Evolutionary conservation across 2,113 vertebrate species (phyloP).

Genomic region (Edolisoma coerulescens): DNA sequence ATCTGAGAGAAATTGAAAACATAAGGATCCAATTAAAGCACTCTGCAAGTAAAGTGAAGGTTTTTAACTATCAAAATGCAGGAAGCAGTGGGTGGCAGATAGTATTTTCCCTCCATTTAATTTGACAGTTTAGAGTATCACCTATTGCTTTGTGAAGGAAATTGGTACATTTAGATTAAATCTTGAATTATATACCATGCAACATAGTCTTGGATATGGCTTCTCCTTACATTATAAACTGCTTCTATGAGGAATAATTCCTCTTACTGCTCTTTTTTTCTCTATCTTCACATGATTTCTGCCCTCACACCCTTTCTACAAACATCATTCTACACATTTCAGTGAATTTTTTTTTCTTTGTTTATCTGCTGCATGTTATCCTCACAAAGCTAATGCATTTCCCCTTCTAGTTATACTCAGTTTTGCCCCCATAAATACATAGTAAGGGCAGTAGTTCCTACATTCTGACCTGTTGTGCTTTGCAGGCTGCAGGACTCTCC

Average conservation of each 20-base stretch:
- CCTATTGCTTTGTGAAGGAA: conserved; percentile 29
- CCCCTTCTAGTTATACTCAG: neutral
- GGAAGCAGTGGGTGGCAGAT: conserved; percentile 41
- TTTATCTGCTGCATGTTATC: neutral
- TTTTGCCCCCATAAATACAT: neutral
- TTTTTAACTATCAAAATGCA: conserved; percentile 45
- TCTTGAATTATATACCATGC: neutral
- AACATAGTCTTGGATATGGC: neutral
- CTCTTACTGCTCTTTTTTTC: neutral
- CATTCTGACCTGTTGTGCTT: neutral
- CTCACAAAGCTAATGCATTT: neutral
- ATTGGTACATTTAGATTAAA: conserved; percentile 3
- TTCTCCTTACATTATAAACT: neutral
- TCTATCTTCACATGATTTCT: neutral
- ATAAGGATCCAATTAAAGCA: conserved; percentile 38
- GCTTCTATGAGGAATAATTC: neutral
- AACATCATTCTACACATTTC: neutral
- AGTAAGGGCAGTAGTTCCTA: neutral
- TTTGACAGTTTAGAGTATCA: conserved; percentile 39
- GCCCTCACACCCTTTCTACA: neutral
- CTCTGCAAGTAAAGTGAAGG: conserved; percentile 30
- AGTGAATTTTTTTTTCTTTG: neutral
- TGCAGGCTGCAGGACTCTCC: neutral
- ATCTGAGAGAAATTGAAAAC: conserved; percentile 44
- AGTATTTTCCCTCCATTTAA: conserved; percentile 47